Base-by-base conservation (phyloP, 2,888 invertebrate species). In the Alsophila aescularia region DNA sequence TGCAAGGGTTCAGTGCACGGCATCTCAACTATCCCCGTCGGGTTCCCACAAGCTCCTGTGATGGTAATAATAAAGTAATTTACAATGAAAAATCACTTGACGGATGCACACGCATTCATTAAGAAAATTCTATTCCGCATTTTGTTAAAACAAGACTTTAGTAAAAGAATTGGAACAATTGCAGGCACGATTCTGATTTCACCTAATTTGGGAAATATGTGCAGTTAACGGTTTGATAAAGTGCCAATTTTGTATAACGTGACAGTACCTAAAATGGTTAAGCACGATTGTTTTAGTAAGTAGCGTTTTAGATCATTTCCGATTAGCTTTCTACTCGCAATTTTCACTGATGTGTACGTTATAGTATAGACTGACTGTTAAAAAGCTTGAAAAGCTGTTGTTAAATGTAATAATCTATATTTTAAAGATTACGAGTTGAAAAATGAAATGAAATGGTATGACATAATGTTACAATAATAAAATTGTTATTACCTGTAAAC, bases 1-100 rank as follows among this genome's bases (percentile, higher is more conserved):
- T 81, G 80, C 74, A 71, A 73, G 75, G 79, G 88, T 87, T 87
- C 89, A 87, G 70, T 80, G 85, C 73, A 70, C 81, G 75, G 67
- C 70, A 71, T 70, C 71, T 73, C 60, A 66, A 71, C 64, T 72
- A 63, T 70, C 73, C 71, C 73, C 70, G 71, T 63, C 70, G 52
- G 71, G 78, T 83, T 85, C 84, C 79, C 83, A 84, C 81, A 79
- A 72, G 71, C 73, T 78, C 74, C 74, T 76, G 69, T 68, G 71
- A 75, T 60, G 68, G 70, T 75, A 81, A 81, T 81, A 81, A 75
- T 72, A 74, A 62, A 67, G 45, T 73, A 73, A n/a, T n/a, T n/a
- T 72, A 83, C 80, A 84, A 81, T 82, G 70, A 75, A 75, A 71
- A 80, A 80, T 81, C 76, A 75, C 67, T 73, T 72, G 67, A 64